Conservation (phyloP, 2,797 vertebrate species). For the Lacerta agilis region DNA sequence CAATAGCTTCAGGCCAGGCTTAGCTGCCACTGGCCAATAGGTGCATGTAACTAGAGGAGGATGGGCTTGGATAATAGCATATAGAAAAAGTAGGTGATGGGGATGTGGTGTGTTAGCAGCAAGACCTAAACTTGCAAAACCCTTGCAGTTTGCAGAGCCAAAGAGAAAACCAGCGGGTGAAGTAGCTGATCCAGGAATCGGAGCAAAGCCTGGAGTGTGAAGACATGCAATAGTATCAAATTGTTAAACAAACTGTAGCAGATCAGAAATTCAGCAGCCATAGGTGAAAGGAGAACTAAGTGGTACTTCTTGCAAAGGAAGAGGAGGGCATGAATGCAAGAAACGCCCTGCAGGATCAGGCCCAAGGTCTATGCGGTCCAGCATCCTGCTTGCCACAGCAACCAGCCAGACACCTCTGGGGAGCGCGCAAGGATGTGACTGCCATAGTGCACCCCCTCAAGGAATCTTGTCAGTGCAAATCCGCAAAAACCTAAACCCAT, state of each 20-base stretch:
- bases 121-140: background rate
- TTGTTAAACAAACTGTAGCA: background rate
- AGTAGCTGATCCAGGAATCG: background rate
- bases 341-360: background rate
- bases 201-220: background rate
- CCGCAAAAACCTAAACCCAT: background rate
- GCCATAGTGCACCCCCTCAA: background rate
- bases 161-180: background rate
- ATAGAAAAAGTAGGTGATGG: background rate
- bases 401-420: background rate
- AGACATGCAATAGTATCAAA: background rate
- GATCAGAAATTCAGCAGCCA: background rate
- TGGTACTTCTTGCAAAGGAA: background rate
- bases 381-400: background rate
- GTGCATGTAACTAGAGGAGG: background rate
- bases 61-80: background rate
- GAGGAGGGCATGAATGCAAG: background rate
- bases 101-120: background rate
- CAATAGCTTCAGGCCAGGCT: background rate
- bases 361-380: background rate
- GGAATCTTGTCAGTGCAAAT: background rate
- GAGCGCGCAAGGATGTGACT: background rate
- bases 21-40: background rate
- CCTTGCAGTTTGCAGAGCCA: background rate
- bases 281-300: background rate